Evolutionary conservation across 2,797 vertebrate species (phyloP), one percentile per base, ranked within the genome.

Genomic region (Tiaroga cobitis): DNA sequence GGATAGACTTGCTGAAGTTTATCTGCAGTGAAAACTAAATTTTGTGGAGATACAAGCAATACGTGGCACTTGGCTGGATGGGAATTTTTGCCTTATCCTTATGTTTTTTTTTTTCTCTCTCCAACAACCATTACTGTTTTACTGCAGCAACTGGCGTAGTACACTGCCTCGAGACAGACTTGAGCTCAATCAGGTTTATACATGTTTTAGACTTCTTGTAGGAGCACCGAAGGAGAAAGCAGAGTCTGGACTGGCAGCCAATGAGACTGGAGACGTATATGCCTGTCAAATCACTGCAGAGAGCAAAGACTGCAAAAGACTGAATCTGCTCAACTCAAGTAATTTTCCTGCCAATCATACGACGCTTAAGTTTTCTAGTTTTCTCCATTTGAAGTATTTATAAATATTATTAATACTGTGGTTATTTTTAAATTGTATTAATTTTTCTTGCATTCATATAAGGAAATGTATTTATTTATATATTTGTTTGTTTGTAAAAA

Each of bases 201-300:
- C 85, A 34, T 34, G 61, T 29, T 86, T 37, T 91, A 98, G 97
- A 83, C 89, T 98, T 67, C 92, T 99, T 89, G 94, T 96, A 0
- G 98, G 98, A 13, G 98, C 97, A 7, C 97, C 98, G 8, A 95
- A 81, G 68, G 97, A 97, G 18, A 87, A 82, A 34, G 96, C 96
- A 0, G 89, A 93, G 76, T 86, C 88, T 6, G 82, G 89, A 0
- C 89, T 93, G 24, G 88, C 90, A 59, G 94, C 95, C 89, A 97
- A 96, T 39, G 91, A 92, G 24, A 98, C 96, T 0, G 97, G 98
- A 0, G 97, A 96, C 0, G 94, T 98, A 77, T 99, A 97, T 80
- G 90, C 95, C 91, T 99, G 98, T 80, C 97, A 96, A 0, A 93
- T 99, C 87, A 96, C 90, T 0, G 8, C 67, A 1, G 18, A 85